Conservation (phyloP, 2,797 vertebrate species). For the Philypnodon macrostomus region DNA sequence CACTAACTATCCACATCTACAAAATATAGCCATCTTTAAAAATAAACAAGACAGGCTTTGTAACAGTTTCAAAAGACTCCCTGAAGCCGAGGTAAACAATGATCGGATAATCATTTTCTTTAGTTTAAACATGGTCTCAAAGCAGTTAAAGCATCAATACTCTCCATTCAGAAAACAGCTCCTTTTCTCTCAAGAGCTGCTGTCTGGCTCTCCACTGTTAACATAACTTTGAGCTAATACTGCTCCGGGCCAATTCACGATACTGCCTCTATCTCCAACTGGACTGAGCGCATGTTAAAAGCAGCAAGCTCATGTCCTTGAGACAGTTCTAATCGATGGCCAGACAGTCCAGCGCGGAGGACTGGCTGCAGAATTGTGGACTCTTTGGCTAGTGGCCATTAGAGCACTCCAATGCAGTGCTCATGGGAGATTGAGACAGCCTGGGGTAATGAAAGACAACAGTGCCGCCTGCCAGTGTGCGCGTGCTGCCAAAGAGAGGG, state of each 20-base stretch:
- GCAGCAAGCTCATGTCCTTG: constrained; percentile 52
- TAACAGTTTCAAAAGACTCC: constrained; percentile 2
- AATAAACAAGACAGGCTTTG: too few relatives aligned
- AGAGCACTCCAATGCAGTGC: constrained; percentile 44
- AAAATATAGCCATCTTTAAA: too few relatives aligned
- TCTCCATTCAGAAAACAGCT: constrained; percentile 33
- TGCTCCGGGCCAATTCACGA: constrained; percentile 36
- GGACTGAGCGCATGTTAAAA: constrained; percentile 30
- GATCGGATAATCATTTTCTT: constrained; percentile 12
- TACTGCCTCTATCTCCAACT: constrained; percentile 27
- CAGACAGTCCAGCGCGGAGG: constrained; percentile 53
- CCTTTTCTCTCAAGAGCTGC: constrained; percentile 25
- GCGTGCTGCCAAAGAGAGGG: constrained; percentile 48
- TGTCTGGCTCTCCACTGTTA: constrained; percentile 27
- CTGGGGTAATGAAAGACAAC: constrained; percentile 73
- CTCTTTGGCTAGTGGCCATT: constrained; percentile 40
- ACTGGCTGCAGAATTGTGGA: constrained; percentile 51
- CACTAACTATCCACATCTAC: too few relatives aligned
- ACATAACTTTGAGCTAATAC: constrained; percentile 42
- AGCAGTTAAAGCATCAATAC: constrained; percentile 31
- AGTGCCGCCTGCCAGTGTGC: constrained; percentile 63
- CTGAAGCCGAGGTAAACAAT: constrained; percentile 21
- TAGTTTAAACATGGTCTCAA: constrained; percentile 21
- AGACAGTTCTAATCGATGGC: constrained; percentile 63
- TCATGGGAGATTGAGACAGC: constrained; percentile 60